A percentile compares a stretch with the other conserved stretches of the same genome.
Conservation (phyloP, 1,140 invertebrate genomes). For the Lordiphosa clarofinis region DNA sequence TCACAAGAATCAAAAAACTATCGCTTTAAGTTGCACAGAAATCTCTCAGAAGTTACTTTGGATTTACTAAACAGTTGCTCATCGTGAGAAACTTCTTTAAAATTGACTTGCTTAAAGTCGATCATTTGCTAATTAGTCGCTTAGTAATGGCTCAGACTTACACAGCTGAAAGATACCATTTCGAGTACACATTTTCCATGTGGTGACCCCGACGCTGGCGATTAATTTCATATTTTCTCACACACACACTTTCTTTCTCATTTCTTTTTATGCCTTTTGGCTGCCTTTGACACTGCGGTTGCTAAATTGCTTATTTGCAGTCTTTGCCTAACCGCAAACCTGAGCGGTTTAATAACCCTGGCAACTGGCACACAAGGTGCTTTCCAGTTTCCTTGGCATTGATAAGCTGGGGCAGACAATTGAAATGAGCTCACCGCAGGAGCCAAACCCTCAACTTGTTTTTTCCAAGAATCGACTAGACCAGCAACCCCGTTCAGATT, state of each 20-base stretch:
- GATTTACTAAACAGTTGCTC: too few relatives aligned
- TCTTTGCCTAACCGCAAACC: conserved; percentile 18
- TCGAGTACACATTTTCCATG: too few relatives aligned
- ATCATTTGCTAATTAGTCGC: too few relatives aligned
- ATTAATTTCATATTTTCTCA: neutral
- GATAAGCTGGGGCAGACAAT: conserved; percentile 40
- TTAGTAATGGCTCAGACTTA: too few relatives aligned
- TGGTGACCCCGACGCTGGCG: too few relatives aligned
- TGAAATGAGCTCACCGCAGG: conserved; percentile 25
- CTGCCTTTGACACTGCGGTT: conserved; percentile 60
- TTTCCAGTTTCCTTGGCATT: conserved; percentile 21
- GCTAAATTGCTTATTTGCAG: conserved; percentile 63
- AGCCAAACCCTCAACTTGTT: too few relatives aligned
- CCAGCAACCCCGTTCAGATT: neutral
- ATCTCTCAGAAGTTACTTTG: too few relatives aligned
- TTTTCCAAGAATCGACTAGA: neutral
- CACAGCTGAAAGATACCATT: too few relatives aligned
- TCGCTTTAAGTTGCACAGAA: too few relatives aligned
- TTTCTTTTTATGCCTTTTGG: conserved; percentile 8
- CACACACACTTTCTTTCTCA: neutral
- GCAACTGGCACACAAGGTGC: conserved; percentile 25
- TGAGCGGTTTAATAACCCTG: conserved; percentile 55
- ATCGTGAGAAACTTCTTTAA: too few relatives aligned
- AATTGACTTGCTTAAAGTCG: too few relatives aligned
- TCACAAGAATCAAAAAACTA: too few relatives aligned